Base-by-base conservation (phyloP, 2,797 vertebrate species). In the Molossus alvarezi region DNA sequence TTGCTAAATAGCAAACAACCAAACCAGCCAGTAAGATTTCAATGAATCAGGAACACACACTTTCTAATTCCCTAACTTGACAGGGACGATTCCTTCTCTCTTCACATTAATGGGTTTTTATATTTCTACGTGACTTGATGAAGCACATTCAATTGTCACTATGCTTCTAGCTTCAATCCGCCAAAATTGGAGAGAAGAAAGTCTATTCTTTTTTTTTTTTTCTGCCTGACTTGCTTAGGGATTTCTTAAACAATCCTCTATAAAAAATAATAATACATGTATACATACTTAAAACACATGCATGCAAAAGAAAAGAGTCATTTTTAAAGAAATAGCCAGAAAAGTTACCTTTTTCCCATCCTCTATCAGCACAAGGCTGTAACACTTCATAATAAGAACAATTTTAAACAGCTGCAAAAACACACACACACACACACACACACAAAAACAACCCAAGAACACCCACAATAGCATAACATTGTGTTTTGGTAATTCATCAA, bases 301-400 rank as follows among this genome's bases (percentile, higher is more conserved):
- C 6, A 37, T 27, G 33, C 15, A 12, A 17, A 90, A 82, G 58
- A 33, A 90, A 81, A 82, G 81, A 13, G 8, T 87, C 11, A 53
- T 53, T 73, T 94, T 75, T 45, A 76, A 86, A 75, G 29, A 96
- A 90, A 82, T 0, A n/a, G 9, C 18, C 72, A 83, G 51, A 84
- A 64, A 81, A 64, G 33, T 87, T 65, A 88, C 69, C 84, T 77
- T 90, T 86, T 60, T 10, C 53, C 12, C 60, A 85, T 76, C 7
- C 0, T 14, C 33, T 65, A 75, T 79, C 25, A 86, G 86, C 88
- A 69, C 45, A 80, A 88, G 48, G 33, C 82, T 84, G 7, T 79
- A 88, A 62, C 77, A 69, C 37, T 95, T 95, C 51, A 60, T 76
- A 79, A 94, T 93, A 82, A 96, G 85, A 97, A 96, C 41, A 90